Evolutionary conservation across 2,888 invertebrate species (phyloP).

Genomic region (Drosophila aldrichi): DNA sequence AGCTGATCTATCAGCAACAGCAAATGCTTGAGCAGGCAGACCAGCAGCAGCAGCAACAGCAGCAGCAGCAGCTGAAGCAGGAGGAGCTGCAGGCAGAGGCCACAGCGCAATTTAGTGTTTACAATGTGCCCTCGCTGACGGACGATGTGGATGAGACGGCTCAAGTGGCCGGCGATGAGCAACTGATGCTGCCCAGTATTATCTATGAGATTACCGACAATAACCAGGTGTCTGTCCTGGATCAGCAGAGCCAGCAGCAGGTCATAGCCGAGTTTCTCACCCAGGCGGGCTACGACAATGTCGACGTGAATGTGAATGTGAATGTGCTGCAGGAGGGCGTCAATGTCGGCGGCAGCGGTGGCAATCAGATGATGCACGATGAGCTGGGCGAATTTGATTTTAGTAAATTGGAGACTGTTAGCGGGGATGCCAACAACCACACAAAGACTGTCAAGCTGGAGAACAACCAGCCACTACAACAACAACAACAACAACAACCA

Average conservation of each 20-base stretch:
- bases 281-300: slow-evolving; percentile 77
- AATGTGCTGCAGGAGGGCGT: slow-evolving; percentile 51
- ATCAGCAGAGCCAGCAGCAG: slow-evolving; percentile 81
- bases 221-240: slow-evolving; percentile 76
- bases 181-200: slow-evolving; percentile 72
- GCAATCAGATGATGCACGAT: slow-evolving; percentile 50
- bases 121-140: slow-evolving; percentile 79
- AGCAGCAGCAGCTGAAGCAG: slow-evolving; percentile 54
- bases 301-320: slow-evolving; percentile 61
- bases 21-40: slow-evolving; percentile 27
- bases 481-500: slow-evolving; percentile 30
- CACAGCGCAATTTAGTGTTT: slow-evolving; percentile 73
- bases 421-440: slow-evolving; percentile 59
- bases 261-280: slow-evolving; percentile 80
- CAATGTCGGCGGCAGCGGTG: slow-evolving; percentile 19
- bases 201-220: slow-evolving; percentile 81
- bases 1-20: slow-evolving; percentile 78
- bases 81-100: slow-evolving; percentile 52
- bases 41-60: slow-evolving; percentile 65
- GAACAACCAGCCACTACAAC: slow-evolving; percentile 42
- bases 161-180: slow-evolving; percentile 53
- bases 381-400: slow-evolving; percentile 74
- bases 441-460: slow-evolving; percentile 79
- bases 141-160: slow-evolving; percentile 57
- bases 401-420: slow-evolving; percentile 76